Evolutionary conservation across 2,888 invertebrate species (phyloP), one percentile per base, ranked within the genome.

Genomic region (Odontothrips loti): DNA sequence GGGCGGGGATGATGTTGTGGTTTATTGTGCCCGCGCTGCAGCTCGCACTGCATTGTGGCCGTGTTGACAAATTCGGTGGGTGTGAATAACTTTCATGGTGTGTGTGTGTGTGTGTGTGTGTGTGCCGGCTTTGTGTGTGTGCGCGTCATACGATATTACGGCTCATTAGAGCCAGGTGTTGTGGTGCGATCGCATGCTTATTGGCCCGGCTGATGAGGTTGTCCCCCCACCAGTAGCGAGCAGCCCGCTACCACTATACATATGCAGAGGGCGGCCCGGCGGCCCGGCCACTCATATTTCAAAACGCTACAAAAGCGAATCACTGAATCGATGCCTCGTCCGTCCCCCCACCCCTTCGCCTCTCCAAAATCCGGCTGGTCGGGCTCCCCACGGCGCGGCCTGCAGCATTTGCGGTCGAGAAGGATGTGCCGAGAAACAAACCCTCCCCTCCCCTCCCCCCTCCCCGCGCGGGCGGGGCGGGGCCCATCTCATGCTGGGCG

Each of bases 31-130:
- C 68, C 23, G 27, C 27, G 10, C 8, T 27, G 27, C 23, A 75
- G 68, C 68, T 27, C 68, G 58, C 58, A 12, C 23, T 75, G 68
- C 23, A 75, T 75, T 75, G 68, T 75, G 68, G 68, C 34, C 27
- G 68, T 75, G 68, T 75, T 75, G 68, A 75, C 68, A 75, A 75
- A 75, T 75, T 75, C 68, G 68, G 68, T 75, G 68, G 68, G 68
- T 75, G 68, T 75, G 68, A 75, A 75, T 75, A 75, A 75, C 23
- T 75, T 75, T 75, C 68, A 75, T 27, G 23, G 23, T 23, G 68
- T 75, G 68, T 23, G 68, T 75, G 27, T 23, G 68, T 63, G 15
- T 63, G 63, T 63, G 63, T 75, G 68, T 75, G 27, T 75, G 68
- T 27, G 68, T 75, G 68, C 27, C 23, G 23, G 23, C 68, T 27